Evolutionary conservation across 2,888 invertebrate genomes (phyloP), one percentile per base, ranked within the genome.

Genomic region (Drosophila quinaria): DNA sequence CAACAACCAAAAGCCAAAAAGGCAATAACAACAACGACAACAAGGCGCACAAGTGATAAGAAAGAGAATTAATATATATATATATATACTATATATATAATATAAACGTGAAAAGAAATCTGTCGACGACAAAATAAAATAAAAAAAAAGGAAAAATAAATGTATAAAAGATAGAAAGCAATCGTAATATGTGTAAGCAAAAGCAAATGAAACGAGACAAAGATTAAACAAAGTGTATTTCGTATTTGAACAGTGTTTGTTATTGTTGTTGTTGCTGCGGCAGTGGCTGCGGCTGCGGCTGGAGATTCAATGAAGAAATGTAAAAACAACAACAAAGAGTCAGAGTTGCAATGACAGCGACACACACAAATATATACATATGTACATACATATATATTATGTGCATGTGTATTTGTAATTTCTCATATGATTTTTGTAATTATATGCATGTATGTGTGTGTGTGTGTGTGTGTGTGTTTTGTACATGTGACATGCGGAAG

Each of bases 191-290:
- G 70, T 83, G 82, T 87, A 87, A 81, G 78, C 87, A 70, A 47
- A 42, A 67, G 58, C 44, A 44, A 60, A 66, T 70, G 39, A 68
- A 86, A 54, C 61, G 54, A 54, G 63, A 62, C 68, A 49, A 66
- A 85, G 86, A 85, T 85, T 82, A 85, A 87, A 84, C 74, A 73
- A 87, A 73, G 72, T 87, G 69, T 74, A 58, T 76, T 78, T 82
- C 63, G 55, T 81, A 70, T 83, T 80, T 78, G 78, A 80, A 52
- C 66, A 67, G 70, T 60, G 55, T 79, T 85, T 79, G 79, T 77
- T 78, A 68, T 74, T 77, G 78, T 68, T 70, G 66, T 52, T 70
- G 59, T 35, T 70, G n/a, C 19, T 61, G 58, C 19, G 51, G 59
- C 63, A n/a, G n/a, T n/a, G n/a, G n/a, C 39, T 70, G 59, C 60